A percentile compares a stretch with the other conserved stretches of the same genome.
phyloP scores from a whole-genome alignment of 2,888 invertebrate genomes.

The Ophion ellenae region DNA sequence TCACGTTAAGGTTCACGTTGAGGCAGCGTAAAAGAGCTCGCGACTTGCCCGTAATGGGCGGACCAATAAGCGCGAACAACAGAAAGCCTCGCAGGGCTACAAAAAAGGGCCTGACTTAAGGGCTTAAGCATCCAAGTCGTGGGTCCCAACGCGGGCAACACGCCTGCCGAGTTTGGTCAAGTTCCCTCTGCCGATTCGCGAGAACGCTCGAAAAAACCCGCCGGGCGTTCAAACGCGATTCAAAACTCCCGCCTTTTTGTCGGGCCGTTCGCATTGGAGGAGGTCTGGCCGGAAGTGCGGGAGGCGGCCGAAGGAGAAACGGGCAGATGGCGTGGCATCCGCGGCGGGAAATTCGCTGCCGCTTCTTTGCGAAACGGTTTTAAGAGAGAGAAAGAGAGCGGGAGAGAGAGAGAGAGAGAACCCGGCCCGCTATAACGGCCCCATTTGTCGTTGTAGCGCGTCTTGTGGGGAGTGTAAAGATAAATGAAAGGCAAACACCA shows the following conservation, averaged over 20 bases:
- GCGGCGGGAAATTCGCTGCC: not conserved
- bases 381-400: not conserved
- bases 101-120: not conserved
- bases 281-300: not conserved
- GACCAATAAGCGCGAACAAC: too few species aligned
- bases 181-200: too few species aligned
- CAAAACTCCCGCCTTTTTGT: too few species aligned
- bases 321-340: not conserved
- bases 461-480: conserved; percentile 7
- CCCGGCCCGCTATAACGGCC: not conserved
- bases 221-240: too few species aligned
- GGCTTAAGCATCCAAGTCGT: too few species aligned
- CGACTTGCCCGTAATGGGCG: too few species aligned
- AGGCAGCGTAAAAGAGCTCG: too few species aligned
- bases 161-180: too few species aligned
- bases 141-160: too few species aligned
- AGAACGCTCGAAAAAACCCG: too few species aligned
- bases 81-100: too few species aligned
- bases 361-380: not conserved
- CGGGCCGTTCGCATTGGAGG: not conserved
- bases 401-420: not conserved
- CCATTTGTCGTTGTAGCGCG: conserved; percentile 27
- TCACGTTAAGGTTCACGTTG: too few species aligned
- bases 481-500: conserved; percentile 43
- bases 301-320: not conserved